Evolutionary conservation across 2,113 vertebrate species (phyloP), one percentile per base, ranked within the genome.

Genomic region (Callipepla squamata): DNA sequence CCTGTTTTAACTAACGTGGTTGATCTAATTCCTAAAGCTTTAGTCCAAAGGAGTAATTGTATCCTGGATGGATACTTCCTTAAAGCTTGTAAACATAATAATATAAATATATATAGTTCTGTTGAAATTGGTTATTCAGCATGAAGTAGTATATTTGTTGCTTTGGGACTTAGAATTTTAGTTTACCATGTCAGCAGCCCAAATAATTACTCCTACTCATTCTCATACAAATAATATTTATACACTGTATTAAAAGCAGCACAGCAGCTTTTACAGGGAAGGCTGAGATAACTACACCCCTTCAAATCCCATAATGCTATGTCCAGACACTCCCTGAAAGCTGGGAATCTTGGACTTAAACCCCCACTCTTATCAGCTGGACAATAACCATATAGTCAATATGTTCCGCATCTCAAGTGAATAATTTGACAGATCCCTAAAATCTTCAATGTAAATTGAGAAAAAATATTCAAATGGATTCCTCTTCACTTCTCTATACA

Each of bases 1-100:
- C 72, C 57, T 87, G 20, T 32, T 95, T 93, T 95, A 96, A 61
- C 40, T 78, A 81, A 91, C 68, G 72, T 77, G 68, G 50, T n/a
- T 85, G 80, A 87, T 95, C n/a, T 86, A 85, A 95, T 93, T 89
- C 50, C 85, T 93, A 44, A 93, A 91, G 42, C 50, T 50, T 77
- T 66, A 68, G 67, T 79, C 45, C 47, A 77, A 92, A 89, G 57
- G 84, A 34, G 15, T 48, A 94, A 86, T 67, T 89, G 58, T 58
- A 76, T 80, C n/a, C 21, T 65, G 23, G 26, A 76, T 66, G 7
- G 5, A 20, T 55, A 30, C 50, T 82, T 86, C 53, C 78, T 11
- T 40, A 12, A 40, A 40, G 40, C 40, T 40, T 40, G 13, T 40
- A 40, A 13, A 40, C 13, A 40, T 40, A 40, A 40, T 13, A 40